Base-by-base conservation (phyloP, 2,797 vertebrate genomes). In the Microctenopoma lineatum region DNA sequence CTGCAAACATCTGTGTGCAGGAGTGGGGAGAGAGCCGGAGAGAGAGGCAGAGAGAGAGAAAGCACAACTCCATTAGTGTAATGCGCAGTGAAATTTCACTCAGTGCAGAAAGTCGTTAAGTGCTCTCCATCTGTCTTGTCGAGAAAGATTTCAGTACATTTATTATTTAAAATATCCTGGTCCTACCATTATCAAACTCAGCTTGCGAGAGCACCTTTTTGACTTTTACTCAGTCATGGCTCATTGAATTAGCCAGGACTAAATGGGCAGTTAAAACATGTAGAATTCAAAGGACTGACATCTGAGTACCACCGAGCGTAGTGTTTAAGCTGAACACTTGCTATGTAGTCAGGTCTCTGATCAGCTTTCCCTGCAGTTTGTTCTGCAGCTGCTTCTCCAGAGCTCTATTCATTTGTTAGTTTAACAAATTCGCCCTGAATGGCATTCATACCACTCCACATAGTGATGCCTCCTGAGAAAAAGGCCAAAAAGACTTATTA, bases 121-220 rank as follows among this genome's bases (percentile, higher is more conserved):
- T 93, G 93, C 90, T 90, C 85, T 90, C 93, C 93, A 93, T 94
- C 93, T 94, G 94, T 93, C 91, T 93, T 91, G 90, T 84, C 59
- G 57, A 81, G 79, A 76, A 85, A 90, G 86, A 91, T 87, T 89
- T 92, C 84, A 89, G 80, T 83, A 84, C 90, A 91, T 94, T 92
- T 91, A 93, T 93, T 91, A 94, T 92, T 94, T 84, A 93, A 85
- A 91, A 91, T 84, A 90, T 89, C 82, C 83, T 84, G 83, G 80
- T 76, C 66, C 75, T 70, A 63, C 83, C 83, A 77, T 86, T 82
- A 89, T 89, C 81, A 80, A 83, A 75, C 86, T 81, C 79, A 72
- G 85, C 80, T 84, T 75, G 61, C 9, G 44, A 83, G 80, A 79
- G 79, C 76, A 76, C 78, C 84, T 85, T 90, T 86, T 62, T 84